These are phyloP conservation scores for Habrosyne pyritoides DNA, from an alignment of 2,888 invertebrate genomes.

Conservation along the genomic window DNA sequence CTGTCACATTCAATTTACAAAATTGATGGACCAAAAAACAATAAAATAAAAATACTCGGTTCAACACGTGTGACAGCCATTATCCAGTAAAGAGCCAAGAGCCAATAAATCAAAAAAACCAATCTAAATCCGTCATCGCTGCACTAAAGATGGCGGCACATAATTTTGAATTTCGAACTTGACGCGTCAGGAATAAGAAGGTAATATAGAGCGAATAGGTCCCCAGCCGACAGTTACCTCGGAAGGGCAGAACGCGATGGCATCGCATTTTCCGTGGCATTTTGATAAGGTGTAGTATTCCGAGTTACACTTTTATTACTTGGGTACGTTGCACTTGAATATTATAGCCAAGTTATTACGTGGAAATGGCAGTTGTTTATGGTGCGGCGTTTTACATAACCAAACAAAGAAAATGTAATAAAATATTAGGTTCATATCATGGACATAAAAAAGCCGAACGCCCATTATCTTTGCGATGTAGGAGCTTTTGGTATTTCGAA, in stretches of 20 bases:
- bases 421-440: neutral
- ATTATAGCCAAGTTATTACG: slow-evolving; percentile 37
- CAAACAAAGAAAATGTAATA: neutral
- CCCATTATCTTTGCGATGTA: neutral
- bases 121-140: slow-evolving; percentile 67
- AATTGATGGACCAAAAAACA: neutral
- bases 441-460: neutral
- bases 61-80: slow-evolving; percentile 31
- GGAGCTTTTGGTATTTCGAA: too few relatives aligned
- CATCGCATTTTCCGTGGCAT: slow-evolving; percentile 56
- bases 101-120: slow-evolving; percentile 50
- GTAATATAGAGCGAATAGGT: slow-evolving; percentile 61
- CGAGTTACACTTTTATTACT: slow-evolving; percentile 49
- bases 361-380: slow-evolving; percentile 29
- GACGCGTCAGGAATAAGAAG: slow-evolving; percentile 55
- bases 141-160: slow-evolving; percentile 59
- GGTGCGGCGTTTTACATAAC: slow-evolving; percentile 6
- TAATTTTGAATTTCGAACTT: slow-evolving; percentile 62
- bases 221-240: slow-evolving; percentile 63
- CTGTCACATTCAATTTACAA: slow-evolving; percentile 19
- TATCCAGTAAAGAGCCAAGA: slow-evolving; percentile 33
- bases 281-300: slow-evolving; percentile 56
- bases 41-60: slow-evolving; percentile 5
- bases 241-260: slow-evolving; percentile 41
- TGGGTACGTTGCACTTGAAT: slow-evolving; percentile 34